phyloP scores from a whole-genome alignment of 2,888 invertebrate genomes.

The Hirtodrosophila histrioides region DNA sequence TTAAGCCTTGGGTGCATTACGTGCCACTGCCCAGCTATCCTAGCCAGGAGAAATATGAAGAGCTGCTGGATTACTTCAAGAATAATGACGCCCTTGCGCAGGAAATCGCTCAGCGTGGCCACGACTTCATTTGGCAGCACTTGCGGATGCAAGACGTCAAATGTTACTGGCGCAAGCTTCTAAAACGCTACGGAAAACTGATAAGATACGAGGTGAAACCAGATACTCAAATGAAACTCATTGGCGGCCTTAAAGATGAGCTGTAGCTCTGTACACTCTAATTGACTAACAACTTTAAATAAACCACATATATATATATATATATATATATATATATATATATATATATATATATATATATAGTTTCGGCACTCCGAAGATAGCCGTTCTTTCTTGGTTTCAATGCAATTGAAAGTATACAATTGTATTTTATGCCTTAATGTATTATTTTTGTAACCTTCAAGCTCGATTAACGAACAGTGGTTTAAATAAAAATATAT shows the following conservation, averaged over 20 bases:
- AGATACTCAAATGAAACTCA: constrained; percentile 87
- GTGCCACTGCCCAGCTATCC: constrained; percentile 91
- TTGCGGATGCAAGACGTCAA: constrained; percentile 91
- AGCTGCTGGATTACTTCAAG: constrained; percentile 90
- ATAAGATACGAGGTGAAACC: constrained; percentile 88
- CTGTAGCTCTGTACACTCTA: constrained; percentile 25
- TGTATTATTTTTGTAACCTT: too few species aligned
- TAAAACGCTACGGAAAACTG: constrained; percentile 90
- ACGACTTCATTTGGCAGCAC: constrained; percentile 92
- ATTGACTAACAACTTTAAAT: neutral
- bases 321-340: too few species aligned
- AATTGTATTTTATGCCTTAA: too few species aligned
- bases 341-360: too few species aligned
- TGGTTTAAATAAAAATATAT: too few species aligned
- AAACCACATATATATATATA: neutral
- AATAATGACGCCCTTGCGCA: constrained; percentile 90
- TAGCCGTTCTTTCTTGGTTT: too few species aligned
- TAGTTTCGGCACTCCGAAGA: too few species aligned
- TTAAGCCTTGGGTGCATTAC: constrained; percentile 98
- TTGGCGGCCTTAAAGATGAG: constrained; percentile 73
- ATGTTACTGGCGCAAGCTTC: constrained; percentile 94
- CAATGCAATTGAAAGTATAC: too few species aligned
- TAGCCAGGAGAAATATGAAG: constrained; percentile 88
- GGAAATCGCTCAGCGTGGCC: constrained; percentile 93
- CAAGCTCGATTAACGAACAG: too few species aligned